Evolutionary conservation across 2,113 vertebrate genomes (phyloP), one percentile per base, ranked within the genome.

Genomic region (Seriola rivoliana): DNA sequence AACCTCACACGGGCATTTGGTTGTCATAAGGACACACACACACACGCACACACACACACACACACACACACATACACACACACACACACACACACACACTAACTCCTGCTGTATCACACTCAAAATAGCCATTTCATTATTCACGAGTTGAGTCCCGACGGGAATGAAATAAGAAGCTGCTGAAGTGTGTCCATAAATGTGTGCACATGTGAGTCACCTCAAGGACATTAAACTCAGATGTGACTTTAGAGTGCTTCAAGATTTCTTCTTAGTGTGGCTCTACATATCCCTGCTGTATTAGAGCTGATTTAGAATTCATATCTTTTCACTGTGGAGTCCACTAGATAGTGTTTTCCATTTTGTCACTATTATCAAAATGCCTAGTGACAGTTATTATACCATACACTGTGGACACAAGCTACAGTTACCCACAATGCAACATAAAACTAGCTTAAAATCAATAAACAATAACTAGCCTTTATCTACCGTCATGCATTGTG

Each of bases 111-210:
- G 36, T 44, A 57, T 46, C 21, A 25, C 54, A 54, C 50, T 75
- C 36, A 66, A 62, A 71, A 66, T 50, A 54, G 21, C 29, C 21
- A 16, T 69, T 84, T 84, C 11, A 63, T 80, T 80, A 71, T 76
- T 59, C 42, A 75, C 12, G 1, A 64, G 10, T 25, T 42, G 5
- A 46, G 13, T 44, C 50, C 50, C 48, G 4, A 1, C n/a, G 23
- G 40, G 63, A 48, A 46, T 63, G 21, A 42, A 78, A 64, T 62
- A 57, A 50, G 34, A 69, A 19, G 78, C 62, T 60, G 62, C 6
- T 71, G 77, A 71, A 66, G 52, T 25, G 50, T 42, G 60, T 44
- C 4, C 2, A 32, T 65, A 48, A 78, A 54, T 34, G 4, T 81
- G 42, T 36, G 36, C n/a, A 64, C 12, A 44, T 81, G 7, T 54